Base-by-base conservation (phyloP, 2,888 invertebrate species). In the Itoplectis maculator region DNA sequence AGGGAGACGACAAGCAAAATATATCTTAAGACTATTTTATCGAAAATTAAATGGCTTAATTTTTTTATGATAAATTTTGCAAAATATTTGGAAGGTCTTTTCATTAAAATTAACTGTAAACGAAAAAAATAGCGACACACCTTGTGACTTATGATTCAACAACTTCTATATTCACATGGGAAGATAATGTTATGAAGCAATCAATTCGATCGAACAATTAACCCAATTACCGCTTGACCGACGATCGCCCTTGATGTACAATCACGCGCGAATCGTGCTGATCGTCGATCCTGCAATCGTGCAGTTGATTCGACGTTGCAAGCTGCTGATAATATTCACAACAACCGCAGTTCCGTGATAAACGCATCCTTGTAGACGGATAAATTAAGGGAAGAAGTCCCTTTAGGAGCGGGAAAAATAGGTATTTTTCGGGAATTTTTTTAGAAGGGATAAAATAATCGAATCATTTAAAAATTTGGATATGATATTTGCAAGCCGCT, bases 201-300 rank as follows among this genome's bases (percentile, higher is more conserved):
- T 75, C 56, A 56, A 66, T 66, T 54, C 56, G 42, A 51, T 18
- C 56, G 54, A 66, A 66, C 35, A 66, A 66, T 75, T 66, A 66
- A 66, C 66, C 75, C 65, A 66, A 75, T 75, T 75, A 29, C 54
- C 37, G 42, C 45, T 66, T 35, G 45, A 66, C 18, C 56, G 66
- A 8, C 35, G 45, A 42, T 75, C 56, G 75, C 42, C 35, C 74
- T 42, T 66, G 20, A 54, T 63, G 45, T 49, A 23, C 20, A 56
- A 56, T 23, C 15, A 40, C 29, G 20, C 47, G 42, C 54, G 29
- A 69, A 56, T 56, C 23, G n/a, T 59, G 37, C 9, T 13, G 4
- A 29, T 29, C 23, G 42, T 23, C 20, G 45, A 56, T 66, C 63
- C 40, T 65, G 29, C 37, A 65, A 23, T 40, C 8, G 7, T 8